Percentiles rank a stretch among this genome's conserved stretches.
These are phyloP conservation scores for Eristalinus aeneus DNA, from an alignment of 2,888 invertebrate species.

Conservation along the genomic window DNA sequence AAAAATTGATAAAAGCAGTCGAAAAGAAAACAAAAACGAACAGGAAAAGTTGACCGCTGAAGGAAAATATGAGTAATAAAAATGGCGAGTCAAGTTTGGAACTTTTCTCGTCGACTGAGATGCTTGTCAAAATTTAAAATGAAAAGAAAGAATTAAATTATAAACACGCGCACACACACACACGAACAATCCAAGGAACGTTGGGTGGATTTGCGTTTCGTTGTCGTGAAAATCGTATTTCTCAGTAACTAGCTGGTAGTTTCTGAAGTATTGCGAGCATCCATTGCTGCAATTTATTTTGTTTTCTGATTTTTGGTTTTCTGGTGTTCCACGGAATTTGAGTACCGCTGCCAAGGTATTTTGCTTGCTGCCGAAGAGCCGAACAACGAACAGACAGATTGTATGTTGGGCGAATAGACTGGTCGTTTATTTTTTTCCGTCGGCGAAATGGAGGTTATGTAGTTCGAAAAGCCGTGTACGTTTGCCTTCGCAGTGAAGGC, in stretches of 20 bases:
- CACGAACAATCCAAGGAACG: conserved; percentile 1
- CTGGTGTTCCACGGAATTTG: neutral
- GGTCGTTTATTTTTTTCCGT: neutral
- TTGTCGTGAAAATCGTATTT: conserved; percentile 30
- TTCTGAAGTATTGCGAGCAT: conserved; percentile 41
- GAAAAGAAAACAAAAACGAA: conserved; percentile 9
- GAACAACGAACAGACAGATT: conserved; percentile 35
- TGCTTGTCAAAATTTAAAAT: neutral
- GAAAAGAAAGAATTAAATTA: conserved; percentile 18
- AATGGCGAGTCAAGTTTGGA: conserved; percentile 53
- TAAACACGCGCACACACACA: conserved; percentile 9
- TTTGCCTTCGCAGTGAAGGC: neutral
- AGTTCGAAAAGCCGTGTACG: neutral
- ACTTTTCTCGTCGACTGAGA: conserved; percentile 20
- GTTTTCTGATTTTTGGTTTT: conserved; percentile 1
- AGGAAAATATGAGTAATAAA: neutral
- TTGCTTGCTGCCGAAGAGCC: conserved; percentile 52
- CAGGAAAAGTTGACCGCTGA: neutral
- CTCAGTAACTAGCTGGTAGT: conserved; percentile 42
- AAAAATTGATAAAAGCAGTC: conserved; percentile 11
- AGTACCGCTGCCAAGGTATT: conserved; percentile 33
- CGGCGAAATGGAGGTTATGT: conserved; percentile 17
- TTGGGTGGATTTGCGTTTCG: conserved; percentile 51
- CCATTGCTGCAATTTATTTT: conserved; percentile 59
- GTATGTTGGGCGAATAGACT: neutral